Percentiles rank a stretch among this genome's conserved stretches.
Evolutionary conservation across 2,888 invertebrate genomes (phyloP).

Genomic region (Agonopterix heracliana): DNA sequence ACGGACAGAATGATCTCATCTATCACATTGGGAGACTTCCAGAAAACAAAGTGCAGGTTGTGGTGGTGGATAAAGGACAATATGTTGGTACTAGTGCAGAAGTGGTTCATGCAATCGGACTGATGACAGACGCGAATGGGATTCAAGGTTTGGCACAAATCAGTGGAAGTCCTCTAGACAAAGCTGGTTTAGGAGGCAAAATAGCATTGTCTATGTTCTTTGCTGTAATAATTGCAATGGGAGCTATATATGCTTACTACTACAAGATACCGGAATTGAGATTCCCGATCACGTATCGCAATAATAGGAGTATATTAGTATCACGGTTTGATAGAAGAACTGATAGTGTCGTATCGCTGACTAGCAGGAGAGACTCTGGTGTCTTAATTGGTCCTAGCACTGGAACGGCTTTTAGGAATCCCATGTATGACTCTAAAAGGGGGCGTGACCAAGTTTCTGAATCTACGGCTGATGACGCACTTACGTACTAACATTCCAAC

Average conservation of each 20-base stretch:
- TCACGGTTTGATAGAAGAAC: constrained; percentile 52
- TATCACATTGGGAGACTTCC: constrained; percentile 46
- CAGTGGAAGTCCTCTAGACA: constrained; percentile 50
- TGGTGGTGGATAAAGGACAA: constrained; percentile 51
- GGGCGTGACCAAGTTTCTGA: constrained; percentile 48
- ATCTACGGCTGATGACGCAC: constrained; percentile 32
- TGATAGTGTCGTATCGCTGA: constrained; percentile 60
- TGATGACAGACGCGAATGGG: constrained; percentile 36
- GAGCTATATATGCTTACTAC: constrained; percentile 48
- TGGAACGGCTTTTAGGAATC: constrained; percentile 57
- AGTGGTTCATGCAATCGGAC: constrained; percentile 39
- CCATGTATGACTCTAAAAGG: constrained; percentile 58
- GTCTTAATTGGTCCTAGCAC: constrained; percentile 25
- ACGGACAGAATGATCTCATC: constrained; percentile 29
- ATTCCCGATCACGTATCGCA: constrained; percentile 25
- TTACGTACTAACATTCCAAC: too few relatives aligned
- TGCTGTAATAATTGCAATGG: constrained; percentile 37
- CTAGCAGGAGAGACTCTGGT: constrained; percentile 48
- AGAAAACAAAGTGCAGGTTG: constrained; percentile 41
- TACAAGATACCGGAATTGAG: constrained; percentile 39
- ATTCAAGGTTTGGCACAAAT: constrained; percentile 27
- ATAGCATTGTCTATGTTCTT: constrained; percentile 55
- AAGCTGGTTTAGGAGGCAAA: constrained; percentile 42
- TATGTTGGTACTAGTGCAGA: constrained; percentile 50
- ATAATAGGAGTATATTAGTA: constrained; percentile 27